A percentile compares a stretch with the other conserved stretches of the same genome.
Conservation (phyloP, 2,888 invertebrate species). For the Drosophila phalerata region DNA sequence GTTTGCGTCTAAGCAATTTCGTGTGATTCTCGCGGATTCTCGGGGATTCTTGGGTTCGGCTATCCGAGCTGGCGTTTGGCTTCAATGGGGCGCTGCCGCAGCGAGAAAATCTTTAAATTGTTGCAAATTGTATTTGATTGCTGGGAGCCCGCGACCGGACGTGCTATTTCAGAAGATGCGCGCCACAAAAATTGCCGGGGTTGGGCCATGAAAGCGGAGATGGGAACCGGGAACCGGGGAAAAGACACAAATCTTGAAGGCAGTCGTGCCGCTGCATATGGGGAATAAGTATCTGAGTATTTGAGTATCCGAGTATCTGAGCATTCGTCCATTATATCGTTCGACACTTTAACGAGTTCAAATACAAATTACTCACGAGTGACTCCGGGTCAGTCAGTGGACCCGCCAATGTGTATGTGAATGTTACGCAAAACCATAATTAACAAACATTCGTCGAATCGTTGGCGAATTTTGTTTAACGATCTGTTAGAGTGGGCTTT, state of each 20-base stretch:
- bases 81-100: conserved; percentile 55
- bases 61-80: conserved; percentile 70
- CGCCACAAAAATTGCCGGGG: conserved; percentile 18
- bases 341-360: conserved; percentile 77
- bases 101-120: conserved; percentile 70
- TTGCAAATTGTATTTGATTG: conserved; percentile 74
- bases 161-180: conserved; percentile 74
- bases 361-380: conserved; percentile 77
- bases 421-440: conserved; percentile 78
- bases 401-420: conserved; percentile 39
- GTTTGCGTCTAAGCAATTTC: conserved; percentile 68
- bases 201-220: not conserved
- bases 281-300: conserved; percentile 41
- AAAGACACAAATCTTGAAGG: conserved; percentile 49
- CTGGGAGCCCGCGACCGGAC: conserved; percentile 56
- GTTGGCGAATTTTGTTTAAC: conserved; percentile 66
- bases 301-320: conserved; percentile 52
- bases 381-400: conserved; percentile 38
- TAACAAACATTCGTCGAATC: conserved; percentile 74
- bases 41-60: conserved; percentile 28
- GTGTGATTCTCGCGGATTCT: conserved; percentile 44
- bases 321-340: conserved; percentile 59
- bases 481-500: conserved; percentile 51
- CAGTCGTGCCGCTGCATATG: conserved; percentile 74
- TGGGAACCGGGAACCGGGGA: conserved; percentile 6